Evolutionary conservation across 2,888 invertebrate genomes (phyloP).

Genomic region (Lasioglossum pauxillum): DNA sequence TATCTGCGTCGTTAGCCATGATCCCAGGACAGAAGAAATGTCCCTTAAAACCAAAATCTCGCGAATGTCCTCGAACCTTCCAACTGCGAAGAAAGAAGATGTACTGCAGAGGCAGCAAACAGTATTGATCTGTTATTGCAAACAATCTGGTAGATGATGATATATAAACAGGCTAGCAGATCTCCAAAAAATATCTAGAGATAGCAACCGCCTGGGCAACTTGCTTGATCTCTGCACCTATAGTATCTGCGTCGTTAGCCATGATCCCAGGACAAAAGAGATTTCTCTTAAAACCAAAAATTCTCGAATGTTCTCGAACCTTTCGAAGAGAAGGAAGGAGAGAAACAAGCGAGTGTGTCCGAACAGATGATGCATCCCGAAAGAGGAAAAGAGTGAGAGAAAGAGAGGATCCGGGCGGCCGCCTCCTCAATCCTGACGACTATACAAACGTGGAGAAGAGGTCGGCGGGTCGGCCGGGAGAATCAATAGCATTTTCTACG

Average conservation of each 20-base stretch:
- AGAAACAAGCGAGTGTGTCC: background rate
- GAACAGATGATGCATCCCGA: background rate
- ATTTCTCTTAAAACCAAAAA: background rate
- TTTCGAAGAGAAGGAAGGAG: slow-evolving; percentile 20
- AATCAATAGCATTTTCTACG: slow-evolving; percentile 80
- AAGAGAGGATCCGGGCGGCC: slow-evolving; percentile 37
- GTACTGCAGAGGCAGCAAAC: background rate
- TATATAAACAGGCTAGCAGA: no score
- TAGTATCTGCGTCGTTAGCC: background rate
- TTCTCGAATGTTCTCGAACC: background rate
- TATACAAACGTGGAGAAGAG: slow-evolving; percentile 60
- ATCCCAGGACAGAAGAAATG: background rate
- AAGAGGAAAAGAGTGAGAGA: background rate
- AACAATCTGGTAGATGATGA: background rate
- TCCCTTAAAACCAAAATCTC: background rate
- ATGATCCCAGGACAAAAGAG: background rate
- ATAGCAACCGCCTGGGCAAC: no score
- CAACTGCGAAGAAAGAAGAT: no score
- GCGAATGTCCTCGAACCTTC: background rate
- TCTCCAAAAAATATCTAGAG: no score
- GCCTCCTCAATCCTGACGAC: slow-evolving; percentile 61
- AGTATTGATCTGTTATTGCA: background rate
- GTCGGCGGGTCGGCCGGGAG: slow-evolving; percentile 69
- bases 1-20: background rate
- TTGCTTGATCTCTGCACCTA: background rate